A percentile compares a stretch with the other conserved stretches of the same genome.
Evolutionary conservation across 2,113 vertebrate genomes (phyloP).

Genomic region (Oreochromis spilurus): DNA sequence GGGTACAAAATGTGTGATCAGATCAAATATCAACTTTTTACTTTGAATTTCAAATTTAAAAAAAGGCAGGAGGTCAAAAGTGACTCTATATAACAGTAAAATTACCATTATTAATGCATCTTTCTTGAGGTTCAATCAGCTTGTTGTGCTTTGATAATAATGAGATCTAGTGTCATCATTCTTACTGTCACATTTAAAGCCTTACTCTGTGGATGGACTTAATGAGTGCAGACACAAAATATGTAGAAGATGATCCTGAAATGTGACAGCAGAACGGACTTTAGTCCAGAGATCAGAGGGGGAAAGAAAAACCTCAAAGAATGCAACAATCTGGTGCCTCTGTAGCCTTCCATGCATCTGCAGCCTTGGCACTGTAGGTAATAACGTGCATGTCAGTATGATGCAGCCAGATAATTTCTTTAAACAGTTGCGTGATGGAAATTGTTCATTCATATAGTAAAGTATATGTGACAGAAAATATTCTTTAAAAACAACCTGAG

Average conservation of each 20-base stretch:
- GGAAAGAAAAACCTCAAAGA: background rate
- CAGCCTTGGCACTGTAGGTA: conserved; percentile 47
- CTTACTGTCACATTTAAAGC: background rate
- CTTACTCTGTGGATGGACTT: background rate
- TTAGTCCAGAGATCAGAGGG: background rate
- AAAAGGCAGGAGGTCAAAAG: background rate
- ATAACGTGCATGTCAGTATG: conserved; percentile 70
- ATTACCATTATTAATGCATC: background rate
- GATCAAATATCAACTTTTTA: fast-evolving
- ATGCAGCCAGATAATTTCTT: conserved; percentile 59
- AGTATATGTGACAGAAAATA: background rate
- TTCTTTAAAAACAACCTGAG: background rate
- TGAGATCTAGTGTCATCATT: background rate
- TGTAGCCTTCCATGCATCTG: conserved; percentile 12
- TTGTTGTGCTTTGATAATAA: background rate
- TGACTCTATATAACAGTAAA: fast-evolving
- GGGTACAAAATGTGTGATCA: background rate
- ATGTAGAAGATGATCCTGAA: background rate
- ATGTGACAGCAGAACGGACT: background rate
- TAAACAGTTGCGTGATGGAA: background rate
- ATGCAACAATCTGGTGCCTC: conserved; percentile 28
- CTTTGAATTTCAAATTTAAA: background rate
- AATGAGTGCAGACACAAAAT: background rate
- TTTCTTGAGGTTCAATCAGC: background rate
- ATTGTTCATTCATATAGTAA: background rate